A percentile compares a stretch with the other conserved stretches of the same genome.
Evolutionary conservation across 2,888 invertebrate species (phyloP).

Genomic region (Tridacna gigas): DNA sequence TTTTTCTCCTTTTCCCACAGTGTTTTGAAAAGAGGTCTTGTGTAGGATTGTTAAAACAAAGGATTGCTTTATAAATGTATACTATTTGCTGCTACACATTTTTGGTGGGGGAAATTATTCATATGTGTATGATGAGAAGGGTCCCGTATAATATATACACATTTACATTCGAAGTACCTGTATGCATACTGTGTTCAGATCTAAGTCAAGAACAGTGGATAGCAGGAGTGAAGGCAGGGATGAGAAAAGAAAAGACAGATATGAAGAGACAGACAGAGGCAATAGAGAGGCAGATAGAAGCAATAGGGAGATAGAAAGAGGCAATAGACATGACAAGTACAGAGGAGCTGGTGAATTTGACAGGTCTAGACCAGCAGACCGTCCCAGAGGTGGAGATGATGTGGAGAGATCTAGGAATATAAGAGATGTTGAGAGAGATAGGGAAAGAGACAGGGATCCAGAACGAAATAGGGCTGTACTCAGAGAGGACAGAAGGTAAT

Average conservation of each 20-base stretch:
- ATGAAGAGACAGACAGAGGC: slow-evolving; percentile 26
- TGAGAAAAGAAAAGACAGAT: slow-evolving; percentile 42
- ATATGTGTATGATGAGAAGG: too few relatives aligned
- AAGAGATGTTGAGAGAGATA: slow-evolving; percentile 53
- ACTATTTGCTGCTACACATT: too few relatives aligned
- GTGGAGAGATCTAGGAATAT: slow-evolving; percentile 29
- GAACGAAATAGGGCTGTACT: slow-evolving; percentile 25
- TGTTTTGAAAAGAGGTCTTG: too few relatives aligned
- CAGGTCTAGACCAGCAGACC: slow-evolving; percentile 20
- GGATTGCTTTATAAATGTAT: too few relatives aligned
- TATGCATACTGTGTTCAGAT: neutral
- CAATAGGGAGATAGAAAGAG: slow-evolving; percentile 23
- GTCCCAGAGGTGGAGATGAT: slow-evolving; percentile 14
- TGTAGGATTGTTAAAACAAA: too few relatives aligned
- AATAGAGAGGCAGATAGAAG: slow-evolving; percentile 22
- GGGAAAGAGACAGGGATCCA: slow-evolving; percentile 32
- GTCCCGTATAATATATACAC: too few relatives aligned
- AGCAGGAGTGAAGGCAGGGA: slow-evolving; percentile 24
- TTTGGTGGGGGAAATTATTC: too few relatives aligned
- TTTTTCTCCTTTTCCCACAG: too few relatives aligned
- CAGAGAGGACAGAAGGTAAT: slow-evolving; percentile 38
- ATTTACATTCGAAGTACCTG: too few relatives aligned
- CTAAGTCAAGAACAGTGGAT: slow-evolving; percentile 10
- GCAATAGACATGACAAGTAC: slow-evolving; percentile 1
- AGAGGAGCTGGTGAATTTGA: neutral